phyloP scores from a whole-genome alignment of 2,113 vertebrate genomes.

The Rhea americana region DNA sequence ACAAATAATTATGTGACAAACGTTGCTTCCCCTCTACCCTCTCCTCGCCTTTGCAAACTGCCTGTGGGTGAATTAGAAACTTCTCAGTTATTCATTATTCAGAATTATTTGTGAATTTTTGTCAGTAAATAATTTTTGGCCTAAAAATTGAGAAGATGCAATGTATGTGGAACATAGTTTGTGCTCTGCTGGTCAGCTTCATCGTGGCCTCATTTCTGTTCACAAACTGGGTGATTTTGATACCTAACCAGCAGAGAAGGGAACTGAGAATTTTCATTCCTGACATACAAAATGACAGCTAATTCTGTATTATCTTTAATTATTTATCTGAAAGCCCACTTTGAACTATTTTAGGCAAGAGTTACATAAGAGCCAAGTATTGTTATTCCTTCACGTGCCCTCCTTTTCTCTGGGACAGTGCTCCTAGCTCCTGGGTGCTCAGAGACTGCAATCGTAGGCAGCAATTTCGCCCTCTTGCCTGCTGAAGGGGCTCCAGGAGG shows the following conservation, averaged over 20 bases:
- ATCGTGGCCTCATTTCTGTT: fast-evolving
- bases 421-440: background rate
- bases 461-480: background rate
- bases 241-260: background rate
- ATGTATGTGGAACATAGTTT: background rate
- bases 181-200: background rate
- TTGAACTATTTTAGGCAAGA: slow-evolving; percentile 56
- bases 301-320: slow-evolving; percentile 49
- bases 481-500: background rate
- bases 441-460: background rate
- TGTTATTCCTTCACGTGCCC: slow-evolving; percentile 40
- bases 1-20: slow-evolving; percentile 63
- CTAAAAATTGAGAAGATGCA: background rate
- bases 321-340: slow-evolving; percentile 57
- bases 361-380: slow-evolving; percentile 54
- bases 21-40: background rate
- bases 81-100: slow-evolving; percentile 22
- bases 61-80: background rate
- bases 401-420: background rate
- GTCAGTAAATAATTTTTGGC: background rate
- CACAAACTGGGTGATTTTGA: background rate
- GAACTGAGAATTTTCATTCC: background rate
- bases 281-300: slow-evolving; percentile 36
- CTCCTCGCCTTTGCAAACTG: background rate
- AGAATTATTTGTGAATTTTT: background rate